Base-by-base conservation (phyloP, 2,113 vertebrate species). In the Athene noctua region DNA sequence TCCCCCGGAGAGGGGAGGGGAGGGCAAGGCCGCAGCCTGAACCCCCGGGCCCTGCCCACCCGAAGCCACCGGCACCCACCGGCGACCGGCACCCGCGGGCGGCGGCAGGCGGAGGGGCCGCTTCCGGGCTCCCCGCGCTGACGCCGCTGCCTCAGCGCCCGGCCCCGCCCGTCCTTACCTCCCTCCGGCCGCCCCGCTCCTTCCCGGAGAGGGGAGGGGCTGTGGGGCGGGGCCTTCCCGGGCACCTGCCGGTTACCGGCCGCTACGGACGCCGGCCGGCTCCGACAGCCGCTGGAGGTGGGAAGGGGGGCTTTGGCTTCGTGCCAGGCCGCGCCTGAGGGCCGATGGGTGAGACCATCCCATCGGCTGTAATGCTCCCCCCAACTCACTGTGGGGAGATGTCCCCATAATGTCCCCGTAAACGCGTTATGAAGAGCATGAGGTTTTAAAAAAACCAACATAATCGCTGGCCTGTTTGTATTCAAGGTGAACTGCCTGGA, bases 81-180 rank as follows among this genome's bases (percentile, higher is more conserved):
- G 2, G 10, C 21, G 6, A 6, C 47, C 38, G 7, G 5, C 25
- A 8, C 22, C 34, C 66, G 27, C 32, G 26, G 66, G 40, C 5
- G 36, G 13, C 13, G 7, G 5, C 32, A 3, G 12, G 9, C 32
- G 5, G 7, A 44, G 14, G 2, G 11, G 2, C 26, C 21, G 2
- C 44, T 67, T 46, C 52, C 51, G 7, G 8, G 1, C 9, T n/a
- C 8, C 55, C 23, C 15, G 13, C 47, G 47, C 55, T 4, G 74
- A 19, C 46, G 46, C 46, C 1, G 46, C 19, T 4, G 19, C 46
- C 46, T 47, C 46, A 10, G 4, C 9, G 15, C 30, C 44, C 16
- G 0, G 46, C 46, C 6, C 44, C 44, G 8, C 34, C 13, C 15
- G 26, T 40, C n/a, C 57, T 62, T 22, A 70, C 36, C 25, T 40